phyloP scores from a whole-genome alignment of 2,797 vertebrate genomes.

The Discoglossus pictus region DNA sequence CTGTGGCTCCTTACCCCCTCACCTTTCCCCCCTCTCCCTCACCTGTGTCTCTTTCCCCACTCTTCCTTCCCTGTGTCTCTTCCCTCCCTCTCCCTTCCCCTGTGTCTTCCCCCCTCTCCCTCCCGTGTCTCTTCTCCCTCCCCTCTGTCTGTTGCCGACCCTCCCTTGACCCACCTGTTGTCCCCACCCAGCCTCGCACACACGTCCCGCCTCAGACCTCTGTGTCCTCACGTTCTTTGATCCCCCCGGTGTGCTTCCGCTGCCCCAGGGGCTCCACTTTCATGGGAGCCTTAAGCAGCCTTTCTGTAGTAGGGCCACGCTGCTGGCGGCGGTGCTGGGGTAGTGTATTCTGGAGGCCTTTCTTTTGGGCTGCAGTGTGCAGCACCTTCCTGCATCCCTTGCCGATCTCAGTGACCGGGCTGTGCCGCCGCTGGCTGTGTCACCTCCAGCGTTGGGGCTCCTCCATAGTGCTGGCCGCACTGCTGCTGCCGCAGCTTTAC shows the following conservation, averaged over 20 bases:
- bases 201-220: neutral
- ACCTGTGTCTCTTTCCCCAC: no score
- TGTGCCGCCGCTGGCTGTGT: conserved; percentile 88
- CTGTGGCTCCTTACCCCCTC: no score
- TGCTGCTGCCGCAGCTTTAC: conserved; percentile 91
- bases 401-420: conserved; percentile 87
- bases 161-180: conserved; percentile 53
- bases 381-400: conserved; percentile 96
- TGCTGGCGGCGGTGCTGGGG: conserved; percentile 90
- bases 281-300: conserved; percentile 97
- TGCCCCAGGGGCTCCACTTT: conserved; percentile 76
- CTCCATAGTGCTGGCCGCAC: conserved; percentile 83
- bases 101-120: no score
- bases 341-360: conserved; percentile 97
- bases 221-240: conserved; percentile 58
- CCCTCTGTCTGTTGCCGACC: no score
- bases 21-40: no score
- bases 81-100: no score
- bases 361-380: conserved; percentile 94
- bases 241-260: conserved; percentile 63
- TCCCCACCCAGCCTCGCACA: conserved; percentile 51
- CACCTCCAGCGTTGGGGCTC: conserved; percentile 85
- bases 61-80: no score
- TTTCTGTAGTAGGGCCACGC: conserved; percentile 94
- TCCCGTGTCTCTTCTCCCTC: no score